These are phyloP conservation scores for Palythoa heliodiscus DNA, from an alignment of 92 coral and sea anemone species.

Conservation along the genomic window DNA sequence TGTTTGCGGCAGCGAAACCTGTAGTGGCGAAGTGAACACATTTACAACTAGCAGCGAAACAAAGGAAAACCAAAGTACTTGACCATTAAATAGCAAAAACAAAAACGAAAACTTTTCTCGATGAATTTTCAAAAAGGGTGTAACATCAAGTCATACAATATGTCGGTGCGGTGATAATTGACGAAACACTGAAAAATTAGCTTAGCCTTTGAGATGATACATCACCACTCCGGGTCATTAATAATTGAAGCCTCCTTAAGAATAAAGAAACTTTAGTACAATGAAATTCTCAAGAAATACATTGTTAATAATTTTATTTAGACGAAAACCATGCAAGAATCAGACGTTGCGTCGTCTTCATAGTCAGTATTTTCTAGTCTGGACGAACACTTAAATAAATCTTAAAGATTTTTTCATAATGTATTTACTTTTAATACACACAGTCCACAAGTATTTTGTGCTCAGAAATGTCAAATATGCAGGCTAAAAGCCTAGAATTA, in stretches of 20 bases:
- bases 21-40: background rate
- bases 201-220: background rate
- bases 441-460: background rate
- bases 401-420: background rate
- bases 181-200: slow-evolving; percentile 23
- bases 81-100: background rate
- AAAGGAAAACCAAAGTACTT: background rate
- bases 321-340: background rate
- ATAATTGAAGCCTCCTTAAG: slow-evolving; percentile 3
- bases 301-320: background rate
- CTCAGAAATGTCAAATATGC: background rate
- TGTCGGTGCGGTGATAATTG: background rate
- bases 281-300: slow-evolving; percentile 1
- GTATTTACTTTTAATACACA: no score
- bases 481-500: background rate
- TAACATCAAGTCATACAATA: background rate
- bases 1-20: slow-evolving; percentile 24
- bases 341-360: background rate
- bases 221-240: slow-evolving; percentile 4
- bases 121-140: background rate
- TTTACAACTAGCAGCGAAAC: background rate
- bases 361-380: background rate
- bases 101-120: background rate
- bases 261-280: background rate
- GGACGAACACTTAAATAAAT: background rate